phyloP scores from a whole-genome alignment of 2,113 vertebrate genomes.

The Damaliscus lunatus region DNA sequence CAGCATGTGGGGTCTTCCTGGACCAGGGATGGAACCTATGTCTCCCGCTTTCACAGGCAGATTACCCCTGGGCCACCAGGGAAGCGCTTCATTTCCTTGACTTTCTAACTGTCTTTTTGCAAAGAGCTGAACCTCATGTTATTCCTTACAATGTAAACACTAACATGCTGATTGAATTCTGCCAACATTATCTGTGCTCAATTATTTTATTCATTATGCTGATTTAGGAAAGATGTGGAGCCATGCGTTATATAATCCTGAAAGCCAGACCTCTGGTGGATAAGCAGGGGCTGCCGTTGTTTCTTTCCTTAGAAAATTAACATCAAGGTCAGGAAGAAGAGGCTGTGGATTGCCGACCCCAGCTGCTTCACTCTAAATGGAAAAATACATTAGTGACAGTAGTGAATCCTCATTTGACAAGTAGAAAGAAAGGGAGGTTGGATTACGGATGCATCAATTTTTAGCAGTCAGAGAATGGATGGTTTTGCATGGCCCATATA shows the following conservation, averaged over 20 bases:
- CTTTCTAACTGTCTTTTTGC: background rate
- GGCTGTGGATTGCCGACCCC: rapidly evolving
- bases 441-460: rapidly evolving
- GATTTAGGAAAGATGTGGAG: rapidly evolving
- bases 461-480: background rate
- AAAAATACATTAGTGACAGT: background rate
- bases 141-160: rapidly evolving
- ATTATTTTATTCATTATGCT: background rate
- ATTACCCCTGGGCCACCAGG: background rate
- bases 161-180: background rate
- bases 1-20: background rate
- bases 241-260: rapidly evolving
- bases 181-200: background rate
- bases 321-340: background rate
- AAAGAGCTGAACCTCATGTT: background rate
- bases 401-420: background rate
- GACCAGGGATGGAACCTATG: background rate
- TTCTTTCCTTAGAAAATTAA: background rate
- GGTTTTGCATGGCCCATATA: rapidly evolving
- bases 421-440: background rate
- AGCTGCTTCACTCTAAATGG: background rate
- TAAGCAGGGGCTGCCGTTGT: rapidly evolving
- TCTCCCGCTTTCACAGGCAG: background rate
- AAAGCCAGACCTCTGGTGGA: background rate
- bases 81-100: background rate